Base-by-base conservation (phyloP, 92 coral and sea anemone species). In the Palythoa heliodiscus region DNA sequence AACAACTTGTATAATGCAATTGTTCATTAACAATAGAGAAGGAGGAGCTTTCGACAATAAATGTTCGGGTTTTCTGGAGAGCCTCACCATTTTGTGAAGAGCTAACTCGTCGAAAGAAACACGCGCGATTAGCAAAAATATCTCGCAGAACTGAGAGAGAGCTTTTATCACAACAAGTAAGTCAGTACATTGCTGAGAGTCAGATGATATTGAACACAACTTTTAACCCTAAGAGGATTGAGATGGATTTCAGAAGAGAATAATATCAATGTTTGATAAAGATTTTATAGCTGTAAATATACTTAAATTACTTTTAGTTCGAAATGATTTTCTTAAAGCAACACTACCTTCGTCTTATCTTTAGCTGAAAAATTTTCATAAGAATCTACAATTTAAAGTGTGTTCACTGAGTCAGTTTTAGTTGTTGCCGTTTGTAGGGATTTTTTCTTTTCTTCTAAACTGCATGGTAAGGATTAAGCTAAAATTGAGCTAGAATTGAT, bases 21-120 rank as follows among this genome's bases (percentile, higher is more conserved):
- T 80, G 84, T 67, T 53, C 63, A 5, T 14, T 13, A 70, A 80
- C 75, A 80, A 80, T n/a, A 6, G 84, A 20, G 73, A 80, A 48
- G 84, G 73, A 43, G 73, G 84, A 15, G 73, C 81, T 16, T 22
- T 40, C 43, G 39, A 19, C 43, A 64, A 15, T 60, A 48, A 80
- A 67, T 47, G 66, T 11, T 22, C 84, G 15, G 61, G 74, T 38
- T 40, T 80, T 37, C 73, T 80, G 13, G 66, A 66, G 40, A 29
- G 13, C 40, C 10, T 64, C 14, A 67, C 23, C 84, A 66, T 47
- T 66, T 47, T 19, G 14, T 19, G 40, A 11, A 50, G 22, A 20
- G 60, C 74, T 4, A 40, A 40, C 40, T 40, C 25, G 74, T 38
- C 12, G 40, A 80, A 24, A 63, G 70, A 37, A 11, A 14, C 24